phyloP scores from a whole-genome alignment of 1,140 invertebrate species.

The Ladona fulva region DNA sequence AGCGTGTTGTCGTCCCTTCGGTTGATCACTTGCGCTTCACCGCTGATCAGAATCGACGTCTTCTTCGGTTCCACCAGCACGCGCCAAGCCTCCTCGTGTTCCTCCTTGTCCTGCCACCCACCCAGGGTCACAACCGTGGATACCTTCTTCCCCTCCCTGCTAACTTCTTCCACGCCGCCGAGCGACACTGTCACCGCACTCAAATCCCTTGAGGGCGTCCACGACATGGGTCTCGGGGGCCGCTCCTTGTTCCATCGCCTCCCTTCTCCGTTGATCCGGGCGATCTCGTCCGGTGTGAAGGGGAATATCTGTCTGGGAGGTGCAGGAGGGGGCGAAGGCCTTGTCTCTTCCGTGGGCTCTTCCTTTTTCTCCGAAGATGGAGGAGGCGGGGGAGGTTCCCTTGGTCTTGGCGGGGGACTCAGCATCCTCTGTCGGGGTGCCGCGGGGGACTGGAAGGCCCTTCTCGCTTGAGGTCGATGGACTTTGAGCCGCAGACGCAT shows the following conservation, averaged over 20 bases:
- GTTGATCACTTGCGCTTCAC: slow-evolving; percentile 29
- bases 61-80: slow-evolving; percentile 8
- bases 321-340: slow-evolving; percentile 22
- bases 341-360: slow-evolving; percentile 13
- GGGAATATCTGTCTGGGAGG: slow-evolving; percentile 26
- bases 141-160: not conserved
- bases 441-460: not conserved
- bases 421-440: slow-evolving; percentile 17
- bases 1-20: slow-evolving; percentile 25
- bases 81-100: not conserved
- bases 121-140: not conserved
- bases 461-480: slow-evolving; percentile 27
- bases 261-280: not conserved
- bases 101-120: not conserved
- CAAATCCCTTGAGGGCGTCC: not conserved
- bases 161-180: not conserved
- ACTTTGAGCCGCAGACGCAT: slow-evolving; percentile 63
- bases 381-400: slow-evolving; percentile 35
- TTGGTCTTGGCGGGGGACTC: slow-evolving; percentile 27
- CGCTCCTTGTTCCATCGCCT: not conserved
- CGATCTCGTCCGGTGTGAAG: slow-evolving; percentile 3
- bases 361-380: slow-evolving; percentile 25
- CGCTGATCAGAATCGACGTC: slow-evolving; percentile 26
- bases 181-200: not conserved
- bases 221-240: slow-evolving; percentile 25